A percentile compares a stretch with the other conserved stretches of the same genome.
phyloP scores from a whole-genome alignment of 2,797 vertebrate genomes.

The Gallinago stenura region DNA sequence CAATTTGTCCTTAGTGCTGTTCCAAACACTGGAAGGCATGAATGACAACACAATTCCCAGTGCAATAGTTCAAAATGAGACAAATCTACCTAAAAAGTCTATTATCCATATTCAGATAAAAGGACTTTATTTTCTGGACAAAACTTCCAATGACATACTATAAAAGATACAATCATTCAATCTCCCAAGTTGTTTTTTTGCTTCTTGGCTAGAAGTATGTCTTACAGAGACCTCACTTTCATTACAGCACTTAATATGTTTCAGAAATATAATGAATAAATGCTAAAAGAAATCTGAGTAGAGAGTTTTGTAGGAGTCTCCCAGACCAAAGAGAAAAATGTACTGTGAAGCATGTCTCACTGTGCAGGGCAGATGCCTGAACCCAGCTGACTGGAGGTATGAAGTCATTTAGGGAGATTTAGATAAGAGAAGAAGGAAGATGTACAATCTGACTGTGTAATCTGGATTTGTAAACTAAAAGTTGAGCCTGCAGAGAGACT shows the following conservation, averaged over 20 bases:
- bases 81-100: neutral
- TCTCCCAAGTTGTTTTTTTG: neutral
- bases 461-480: neutral
- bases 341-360: rapidly evolving
- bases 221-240: neutral
- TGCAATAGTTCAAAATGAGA: neutral
- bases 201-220: neutral
- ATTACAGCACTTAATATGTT: neutral
- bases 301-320: neutral
- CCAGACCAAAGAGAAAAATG: neutral
- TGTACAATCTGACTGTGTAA: neutral
- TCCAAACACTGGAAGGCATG: neutral
- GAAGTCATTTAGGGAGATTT: neutral
- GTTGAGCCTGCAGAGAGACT: neutral
- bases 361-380: rapidly evolving
- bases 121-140: neutral
- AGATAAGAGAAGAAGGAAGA: neutral
- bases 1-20: neutral
- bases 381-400: neutral
- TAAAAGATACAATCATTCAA: neutral
- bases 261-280: neutral
- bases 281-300: neutral
- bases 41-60: neutral
- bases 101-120: neutral
- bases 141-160: neutral